These are phyloP conservation scores for Apistogramma diplotaenia DNA, from an alignment of 2,113 vertebrate species.

Conservation along the genomic window DNA sequence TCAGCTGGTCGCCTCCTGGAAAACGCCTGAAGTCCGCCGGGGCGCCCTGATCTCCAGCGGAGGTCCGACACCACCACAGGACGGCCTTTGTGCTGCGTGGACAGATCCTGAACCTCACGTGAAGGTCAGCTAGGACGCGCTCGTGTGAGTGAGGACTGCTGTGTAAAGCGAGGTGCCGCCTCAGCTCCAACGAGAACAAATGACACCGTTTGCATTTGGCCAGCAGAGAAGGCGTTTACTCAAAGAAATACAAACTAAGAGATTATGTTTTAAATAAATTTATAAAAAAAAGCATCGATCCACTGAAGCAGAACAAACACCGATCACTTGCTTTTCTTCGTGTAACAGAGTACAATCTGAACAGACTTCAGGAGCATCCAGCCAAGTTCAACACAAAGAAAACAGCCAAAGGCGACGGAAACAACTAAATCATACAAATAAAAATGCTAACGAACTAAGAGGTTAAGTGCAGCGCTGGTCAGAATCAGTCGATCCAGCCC, in stretches of 20 bases:
- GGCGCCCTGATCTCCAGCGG: no score
- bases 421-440: conserved; percentile 58
- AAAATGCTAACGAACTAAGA: conserved; percentile 38
- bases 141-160: no score
- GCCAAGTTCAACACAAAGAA: conserved; percentile 72
- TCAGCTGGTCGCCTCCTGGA: no score
- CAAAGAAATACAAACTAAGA: conserved; percentile 55
- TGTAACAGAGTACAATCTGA: conserved; percentile 74
- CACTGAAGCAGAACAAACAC: conserved; percentile 80
- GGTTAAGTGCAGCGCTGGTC: conserved; percentile 88
- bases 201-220: not conserved
- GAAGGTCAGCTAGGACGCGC: no score
- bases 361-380: conserved; percentile 65
- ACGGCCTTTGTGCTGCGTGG: no score
- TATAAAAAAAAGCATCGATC: conserved; percentile 72
- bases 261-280: conserved; percentile 74
- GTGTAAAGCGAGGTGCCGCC: no score
- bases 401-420: conserved; percentile 61
- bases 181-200: no score
- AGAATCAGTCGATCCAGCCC: conserved; percentile 79
- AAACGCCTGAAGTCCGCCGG: no score
- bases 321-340: conserved; percentile 72
- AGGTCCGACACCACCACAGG: no score
- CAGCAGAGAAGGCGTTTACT: conserved; percentile 33
- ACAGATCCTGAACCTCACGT: no score